Evolutionary conservation across 2,113 vertebrate genomes (phyloP).

Genomic region (Thalassoma bifasciatum): DNA sequence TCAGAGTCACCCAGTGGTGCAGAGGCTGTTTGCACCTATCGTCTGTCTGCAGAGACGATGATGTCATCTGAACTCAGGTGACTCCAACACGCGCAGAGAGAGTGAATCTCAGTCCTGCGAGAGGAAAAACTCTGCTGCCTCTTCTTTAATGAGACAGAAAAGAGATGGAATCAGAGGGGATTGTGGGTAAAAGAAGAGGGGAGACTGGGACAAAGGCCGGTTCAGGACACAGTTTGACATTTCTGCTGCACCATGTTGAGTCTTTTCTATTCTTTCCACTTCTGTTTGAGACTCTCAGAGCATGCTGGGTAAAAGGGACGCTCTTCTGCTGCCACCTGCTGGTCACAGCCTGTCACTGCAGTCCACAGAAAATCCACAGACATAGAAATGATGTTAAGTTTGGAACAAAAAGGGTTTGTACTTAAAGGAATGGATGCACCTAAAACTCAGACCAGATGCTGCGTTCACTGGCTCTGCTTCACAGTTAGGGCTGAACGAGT

Average conservation of each 20-base stretch:
- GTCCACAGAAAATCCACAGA: neutral
- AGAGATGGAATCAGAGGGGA: neutral
- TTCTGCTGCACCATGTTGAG: neutral
- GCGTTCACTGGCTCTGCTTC: too few species aligned
- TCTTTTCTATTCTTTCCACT: conserved; percentile 10
- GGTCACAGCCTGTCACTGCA: conserved; percentile 7
- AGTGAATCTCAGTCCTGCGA: neutral
- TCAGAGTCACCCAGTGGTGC: neutral
- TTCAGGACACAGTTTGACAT: neutral
- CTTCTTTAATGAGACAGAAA: neutral
- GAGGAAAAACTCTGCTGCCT: neutral
- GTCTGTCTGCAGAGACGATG: neutral
- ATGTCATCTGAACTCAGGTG: conserved; percentile 16
- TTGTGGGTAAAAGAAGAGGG: neutral
- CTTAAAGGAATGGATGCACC: too few species aligned
- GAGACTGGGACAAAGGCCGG: neutral
- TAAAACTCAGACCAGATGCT: too few species aligned
- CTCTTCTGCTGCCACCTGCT: conserved; percentile 50
- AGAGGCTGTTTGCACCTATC: neutral
- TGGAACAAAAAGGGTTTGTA: too few species aligned
- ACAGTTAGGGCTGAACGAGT: too few species aligned
- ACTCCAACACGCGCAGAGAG: neutral
- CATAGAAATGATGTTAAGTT: too few species aligned
- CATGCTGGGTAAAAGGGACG: neutral
- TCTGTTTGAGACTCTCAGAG: conserved; percentile 8